Evolutionary conservation across 1,140 invertebrate species (phyloP).

Genomic region (Cephus cinctus): DNA sequence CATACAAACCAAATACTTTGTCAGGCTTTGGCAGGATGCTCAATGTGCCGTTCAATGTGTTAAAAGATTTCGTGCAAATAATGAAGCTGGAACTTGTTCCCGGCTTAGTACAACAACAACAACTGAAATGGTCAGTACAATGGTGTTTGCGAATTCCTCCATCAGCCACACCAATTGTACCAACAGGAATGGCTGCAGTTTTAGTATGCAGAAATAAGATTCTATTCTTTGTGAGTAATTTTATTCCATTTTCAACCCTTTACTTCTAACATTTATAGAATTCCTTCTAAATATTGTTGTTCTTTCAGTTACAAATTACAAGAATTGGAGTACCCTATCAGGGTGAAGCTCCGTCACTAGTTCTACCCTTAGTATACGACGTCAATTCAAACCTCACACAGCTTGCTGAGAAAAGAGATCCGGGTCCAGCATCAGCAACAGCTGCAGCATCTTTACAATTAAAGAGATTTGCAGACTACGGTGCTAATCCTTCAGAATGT

Average conservation of each 20-base stretch:
- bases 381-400: slow-evolving; percentile 81
- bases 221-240: slow-evolving; percentile 79
- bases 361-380: slow-evolving; percentile 88
- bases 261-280: not conserved
- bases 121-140: slow-evolving; percentile 82
- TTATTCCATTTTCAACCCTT: not conserved
- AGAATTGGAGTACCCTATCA: slow-evolving; percentile 66
- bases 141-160: slow-evolving; percentile 90
- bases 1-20: slow-evolving; percentile 86
- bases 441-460: slow-evolving; percentile 66
- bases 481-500: slow-evolving; percentile 70
- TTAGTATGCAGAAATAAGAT: slow-evolving; percentile 82
- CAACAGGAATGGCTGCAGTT: slow-evolving; percentile 80
- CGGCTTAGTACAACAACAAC: slow-evolving; percentile 63
- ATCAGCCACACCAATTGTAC: slow-evolving; percentile 78
- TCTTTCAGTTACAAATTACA: slow-evolving; percentile 78
- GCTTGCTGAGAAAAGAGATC: slow-evolving; percentile 77
- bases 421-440: slow-evolving; percentile 62
- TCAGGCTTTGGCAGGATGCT: slow-evolving; percentile 81
- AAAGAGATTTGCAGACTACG: slow-evolving; percentile 72
- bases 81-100: slow-evolving; percentile 80
- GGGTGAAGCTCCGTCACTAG: slow-evolving; percentile 74
- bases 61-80: slow-evolving; percentile 90
- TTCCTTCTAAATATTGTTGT: slow-evolving; percentile 3
- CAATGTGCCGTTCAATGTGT: slow-evolving; percentile 77